Percentiles rank a stretch among this genome's conserved stretches.
Evolutionary conservation across 2,113 vertebrate species (phyloP).

Genomic region (Halichoerus grypus): DNA sequence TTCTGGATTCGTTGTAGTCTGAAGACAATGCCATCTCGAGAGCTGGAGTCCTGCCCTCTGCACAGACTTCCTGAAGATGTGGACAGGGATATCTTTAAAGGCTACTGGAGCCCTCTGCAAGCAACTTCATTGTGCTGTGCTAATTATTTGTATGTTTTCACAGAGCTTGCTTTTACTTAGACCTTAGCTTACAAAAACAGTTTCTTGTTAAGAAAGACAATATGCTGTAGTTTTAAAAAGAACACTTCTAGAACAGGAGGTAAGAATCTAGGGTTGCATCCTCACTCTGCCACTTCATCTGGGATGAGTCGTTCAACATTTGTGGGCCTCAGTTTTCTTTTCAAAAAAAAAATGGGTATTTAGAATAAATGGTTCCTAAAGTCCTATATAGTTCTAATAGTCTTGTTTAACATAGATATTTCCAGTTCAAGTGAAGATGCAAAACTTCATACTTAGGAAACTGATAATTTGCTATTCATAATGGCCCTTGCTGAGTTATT

Average conservation of each 20-base stretch:
- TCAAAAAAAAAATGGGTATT: background rate
- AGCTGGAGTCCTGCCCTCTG: background rate
- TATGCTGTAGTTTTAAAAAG: background rate
- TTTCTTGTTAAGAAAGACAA: background rate
- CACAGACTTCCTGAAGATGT: background rate
- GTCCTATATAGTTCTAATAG: background rate
- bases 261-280: background rate
- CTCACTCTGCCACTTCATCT: constrained; percentile 1
- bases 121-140: background rate
- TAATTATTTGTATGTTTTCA: constrained; percentile 1
- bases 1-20: background rate
- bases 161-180: background rate
- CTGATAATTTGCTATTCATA: background rate
- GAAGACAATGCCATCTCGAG: background rate
- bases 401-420: constrained; percentile 32
- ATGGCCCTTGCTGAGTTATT: background rate
- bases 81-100: background rate
- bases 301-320: background rate
- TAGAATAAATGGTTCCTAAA: background rate
- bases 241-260: background rate
- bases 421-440: background rate
- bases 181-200: background rate
- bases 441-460: constrained; percentile 30
- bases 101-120: background rate
- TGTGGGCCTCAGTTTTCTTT: background rate